Evolutionary conservation across 2,113 vertebrate species (phyloP).

Genomic region (Meriones unguiculatus): DNA sequence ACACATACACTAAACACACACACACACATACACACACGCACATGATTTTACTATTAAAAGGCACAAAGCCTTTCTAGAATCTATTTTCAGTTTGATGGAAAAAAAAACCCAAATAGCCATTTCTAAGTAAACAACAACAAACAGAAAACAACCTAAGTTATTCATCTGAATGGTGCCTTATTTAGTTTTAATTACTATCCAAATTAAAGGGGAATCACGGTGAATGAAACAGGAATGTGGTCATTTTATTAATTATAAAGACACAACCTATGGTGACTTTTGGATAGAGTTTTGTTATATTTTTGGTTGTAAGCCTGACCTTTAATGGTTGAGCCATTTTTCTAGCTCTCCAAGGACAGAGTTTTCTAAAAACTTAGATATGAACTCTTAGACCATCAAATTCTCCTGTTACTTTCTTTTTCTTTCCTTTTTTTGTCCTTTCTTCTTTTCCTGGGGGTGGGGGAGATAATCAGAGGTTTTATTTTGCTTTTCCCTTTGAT

Average conservation of each 20-base stretch:
- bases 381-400: constrained; percentile 41
- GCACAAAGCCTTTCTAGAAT: constrained; percentile 63
- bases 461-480: neutral
- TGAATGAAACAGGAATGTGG: constrained; percentile 28
- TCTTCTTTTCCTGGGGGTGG: neutral
- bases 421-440: neutral
- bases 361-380: constrained; percentile 37
- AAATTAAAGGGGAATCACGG: constrained; percentile 79
- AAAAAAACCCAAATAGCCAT: constrained; percentile 57
- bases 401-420: neutral
- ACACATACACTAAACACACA: neutral
- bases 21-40: neutral
- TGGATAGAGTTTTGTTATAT: neutral
- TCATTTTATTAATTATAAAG: constrained; percentile 53
- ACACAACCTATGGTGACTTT: constrained; percentile 41
- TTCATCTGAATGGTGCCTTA: constrained; percentile 63
- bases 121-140: constrained; percentile 53
- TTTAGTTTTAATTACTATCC: constrained; percentile 75
- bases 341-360: no score
- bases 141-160: constrained; percentile 46
- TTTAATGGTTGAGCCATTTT: no score
- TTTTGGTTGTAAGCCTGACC: no score
- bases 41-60: constrained; percentile 74
- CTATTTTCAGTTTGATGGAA: constrained; percentile 72
- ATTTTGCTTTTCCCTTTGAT: neutral